A percentile compares a stretch with the other conserved stretches of the same genome.
phyloP scores from a whole-genome alignment of 2,888 invertebrate species.

The Therioaphis trifolii region DNA sequence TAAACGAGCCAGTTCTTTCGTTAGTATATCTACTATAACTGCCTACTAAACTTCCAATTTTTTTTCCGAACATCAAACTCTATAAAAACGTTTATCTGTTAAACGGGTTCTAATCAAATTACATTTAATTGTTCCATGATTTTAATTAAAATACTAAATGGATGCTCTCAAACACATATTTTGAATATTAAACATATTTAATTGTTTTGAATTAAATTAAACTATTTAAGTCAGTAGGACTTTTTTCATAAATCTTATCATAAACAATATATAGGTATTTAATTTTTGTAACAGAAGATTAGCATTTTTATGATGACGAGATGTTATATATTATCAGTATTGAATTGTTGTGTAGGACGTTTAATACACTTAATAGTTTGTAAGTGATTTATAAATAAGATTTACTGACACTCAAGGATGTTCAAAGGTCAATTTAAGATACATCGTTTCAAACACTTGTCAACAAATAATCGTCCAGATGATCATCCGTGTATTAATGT shows the following conservation, averaged over 20 bases:
- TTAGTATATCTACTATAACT: constrained; percentile 2
- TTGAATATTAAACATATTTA: constrained; percentile 36
- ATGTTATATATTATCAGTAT: not conserved
- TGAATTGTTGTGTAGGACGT: not conserved
- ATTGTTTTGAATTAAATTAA: constrained; percentile 29
- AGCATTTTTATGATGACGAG: not conserved
- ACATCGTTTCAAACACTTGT: constrained; percentile 9
- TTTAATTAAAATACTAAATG: constrained; percentile 3
- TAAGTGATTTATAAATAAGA: not conserved
- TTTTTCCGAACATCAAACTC: not conserved
- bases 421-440: constrained; percentile 41
- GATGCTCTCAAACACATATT: not conserved
- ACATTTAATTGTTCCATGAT: constrained; percentile 3
- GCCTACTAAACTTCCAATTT: not conserved
- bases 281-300: not conserved
- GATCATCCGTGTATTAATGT: not conserved
- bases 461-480: not conserved
- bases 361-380: not conserved
- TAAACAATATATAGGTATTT: constrained; percentile 15
- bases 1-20: not conserved
- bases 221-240: not conserved
- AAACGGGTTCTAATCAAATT: constrained; percentile 11
- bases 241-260: constrained; percentile 21
- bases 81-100: not conserved
- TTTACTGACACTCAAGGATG: not conserved